These are phyloP conservation scores for Drosophila birchii DNA, from an alignment of 2,888 invertebrate species.

Conservation along the genomic window DNA sequence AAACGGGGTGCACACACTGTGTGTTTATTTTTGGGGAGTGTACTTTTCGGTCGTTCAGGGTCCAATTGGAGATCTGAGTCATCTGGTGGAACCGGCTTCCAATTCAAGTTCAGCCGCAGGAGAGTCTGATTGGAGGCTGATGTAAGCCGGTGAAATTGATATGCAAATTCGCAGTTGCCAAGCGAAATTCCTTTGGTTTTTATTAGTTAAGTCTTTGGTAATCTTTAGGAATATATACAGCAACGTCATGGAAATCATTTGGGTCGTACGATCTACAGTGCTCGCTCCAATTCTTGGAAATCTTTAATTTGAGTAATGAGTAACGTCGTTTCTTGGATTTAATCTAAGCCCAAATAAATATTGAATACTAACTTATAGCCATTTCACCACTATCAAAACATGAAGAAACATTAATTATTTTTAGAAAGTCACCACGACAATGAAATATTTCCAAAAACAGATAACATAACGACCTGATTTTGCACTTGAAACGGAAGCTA, in stretches of 20 bases:
- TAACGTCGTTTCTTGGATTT: neutral
- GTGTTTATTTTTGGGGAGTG: slow-evolving; percentile 5
- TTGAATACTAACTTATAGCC: too few relatives aligned
- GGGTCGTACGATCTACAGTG: slow-evolving; percentile 27
- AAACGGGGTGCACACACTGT: neutral
- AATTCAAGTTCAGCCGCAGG: slow-evolving; percentile 16
- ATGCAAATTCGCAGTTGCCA: slow-evolving; percentile 32
- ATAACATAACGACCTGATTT: neutral
- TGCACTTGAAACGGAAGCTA: slow-evolving; percentile 14
- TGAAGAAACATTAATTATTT: neutral
- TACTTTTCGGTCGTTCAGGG: slow-evolving; percentile 10
- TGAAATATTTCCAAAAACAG: neutral
- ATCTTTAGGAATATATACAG: neutral
- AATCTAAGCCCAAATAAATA: too few relatives aligned
- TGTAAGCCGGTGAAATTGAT: neutral
- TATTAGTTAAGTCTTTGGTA: neutral
- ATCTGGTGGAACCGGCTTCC: neutral
- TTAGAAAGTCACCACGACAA: neutral
- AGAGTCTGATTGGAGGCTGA: slow-evolving; percentile 1
- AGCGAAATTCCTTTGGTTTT: slow-evolving; percentile 6
- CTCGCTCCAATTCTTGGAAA: neutral
- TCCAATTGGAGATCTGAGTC: slow-evolving; percentile 15
- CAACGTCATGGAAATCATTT: slow-evolving; percentile 12
- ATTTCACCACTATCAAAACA: neutral
- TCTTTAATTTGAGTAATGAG: neutral